These are phyloP conservation scores for Trissolcus basalis DNA, from an alignment of 1,140 invertebrate species.

Conservation along the genomic window DNA sequence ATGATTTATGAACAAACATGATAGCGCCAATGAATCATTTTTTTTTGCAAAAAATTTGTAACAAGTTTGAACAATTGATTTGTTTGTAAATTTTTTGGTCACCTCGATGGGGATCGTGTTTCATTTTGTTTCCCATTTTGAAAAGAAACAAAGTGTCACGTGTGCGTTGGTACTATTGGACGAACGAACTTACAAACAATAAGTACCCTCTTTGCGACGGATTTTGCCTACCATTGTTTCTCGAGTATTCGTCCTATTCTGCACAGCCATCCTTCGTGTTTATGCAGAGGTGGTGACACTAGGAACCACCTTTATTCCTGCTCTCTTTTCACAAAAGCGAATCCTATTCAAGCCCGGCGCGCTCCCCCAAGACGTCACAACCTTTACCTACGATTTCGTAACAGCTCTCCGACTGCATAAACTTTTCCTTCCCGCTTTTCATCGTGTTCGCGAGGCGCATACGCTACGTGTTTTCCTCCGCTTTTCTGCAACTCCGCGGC, in stretches of 20 bases:
- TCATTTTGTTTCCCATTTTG: too few relatives aligned
- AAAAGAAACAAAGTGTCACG: too few relatives aligned
- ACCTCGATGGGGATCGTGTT: too few relatives aligned
- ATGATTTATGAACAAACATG: too few relatives aligned
- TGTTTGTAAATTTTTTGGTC: too few relatives aligned
- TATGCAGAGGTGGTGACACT: conserved; percentile 56
- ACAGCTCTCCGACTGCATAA: conserved; percentile 51
- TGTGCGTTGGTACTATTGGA: conserved; percentile 45
- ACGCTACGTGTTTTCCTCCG: conserved; percentile 52
- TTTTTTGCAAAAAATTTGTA: too few relatives aligned
- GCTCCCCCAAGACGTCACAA: conserved; percentile 49
- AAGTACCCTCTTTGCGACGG: conserved; percentile 48
- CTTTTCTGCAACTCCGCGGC: conserved; percentile 49
- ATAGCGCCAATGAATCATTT: too few relatives aligned
- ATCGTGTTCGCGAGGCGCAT: conserved; percentile 52
- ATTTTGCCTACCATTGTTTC: conserved; percentile 59
- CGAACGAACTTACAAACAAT: conserved; percentile 51
- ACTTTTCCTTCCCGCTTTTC: conserved; percentile 59
- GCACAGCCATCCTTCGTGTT: conserved; percentile 52
- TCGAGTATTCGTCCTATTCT: conserved; percentile 49
- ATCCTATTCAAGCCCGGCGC: conserved; percentile 49
- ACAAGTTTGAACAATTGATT: too few relatives aligned
- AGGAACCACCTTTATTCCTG: conserved; percentile 51
- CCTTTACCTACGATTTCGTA: conserved; percentile 52
- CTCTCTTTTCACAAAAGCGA: conserved; percentile 53